Evolutionary conservation across 2,797 vertebrate species (phyloP), one percentile per base, ranked within the genome.

Genomic region (Xenops minutus): DNA sequence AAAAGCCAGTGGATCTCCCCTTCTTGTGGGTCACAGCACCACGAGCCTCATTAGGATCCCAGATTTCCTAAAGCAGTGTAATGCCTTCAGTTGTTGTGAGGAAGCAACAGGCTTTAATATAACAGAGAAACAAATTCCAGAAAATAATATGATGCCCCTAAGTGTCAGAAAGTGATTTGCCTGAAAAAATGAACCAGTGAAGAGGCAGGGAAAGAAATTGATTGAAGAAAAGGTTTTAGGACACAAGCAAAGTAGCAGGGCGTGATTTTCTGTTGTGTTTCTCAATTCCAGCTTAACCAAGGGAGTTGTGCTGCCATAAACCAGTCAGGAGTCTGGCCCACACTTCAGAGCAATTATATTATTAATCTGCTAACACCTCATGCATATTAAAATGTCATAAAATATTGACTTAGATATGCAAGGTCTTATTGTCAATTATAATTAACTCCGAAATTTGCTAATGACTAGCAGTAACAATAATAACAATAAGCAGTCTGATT

Each of bases 361-460:
- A 44, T 82, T 93, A 85, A 94, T 71, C 93, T 41, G 14, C n/a
- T 92, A 79, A 87, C 75, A n/a, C 14, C 61, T 73, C 66, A 74
- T 89, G 52, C 59, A 93, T 94, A 94, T 89, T 95, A 95, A 58
- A 89, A 92, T 34, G 41, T 88, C 88, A 89, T 85, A 77, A 95
- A 93, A 95, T 94, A 95, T 95, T 97, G 89, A 93, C 77, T 95
- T 62, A 83, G 49, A 56, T 82, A 82, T 44, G 59, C 62, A 90
- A 72, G 66, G 83, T 75, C 88, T 89, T 95, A 89, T 83, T 95
- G 85, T 91, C 85, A 91, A 78, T 92, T 95, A 85, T 87, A 93
- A 92, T 93, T 92, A 95, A 59, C 67, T 54, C 54, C 58, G 56
- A 95, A 79, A 86, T 90, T 90, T 85, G 92, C 23, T 82, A 93